A percentile compares a stretch with the other conserved stretches of the same genome.
Conservation (phyloP, 1,140 invertebrate genomes). For the Drosophila chauvacae region DNA sequence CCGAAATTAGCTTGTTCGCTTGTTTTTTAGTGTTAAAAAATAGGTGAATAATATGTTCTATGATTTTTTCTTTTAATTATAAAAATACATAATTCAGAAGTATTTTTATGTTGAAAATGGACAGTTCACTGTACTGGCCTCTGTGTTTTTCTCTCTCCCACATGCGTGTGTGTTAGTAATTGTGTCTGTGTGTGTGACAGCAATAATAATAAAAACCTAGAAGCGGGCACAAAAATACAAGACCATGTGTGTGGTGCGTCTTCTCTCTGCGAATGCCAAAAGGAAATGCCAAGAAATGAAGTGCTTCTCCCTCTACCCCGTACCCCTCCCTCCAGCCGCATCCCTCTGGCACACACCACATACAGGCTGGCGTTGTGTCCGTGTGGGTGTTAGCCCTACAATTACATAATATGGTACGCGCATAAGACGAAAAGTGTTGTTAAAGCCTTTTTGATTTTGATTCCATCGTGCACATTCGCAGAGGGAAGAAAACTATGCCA, state of each 20-base stretch:
- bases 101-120: no score
- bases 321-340: constrained; percentile 2
- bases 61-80: no score
- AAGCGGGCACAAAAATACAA: constrained; percentile 60
- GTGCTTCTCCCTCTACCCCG: constrained; percentile 53
- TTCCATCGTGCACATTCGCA: constrained; percentile 40
- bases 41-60: no score
- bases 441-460: constrained; percentile 63
- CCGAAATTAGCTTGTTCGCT: no score
- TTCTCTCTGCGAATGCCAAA: constrained; percentile 49
- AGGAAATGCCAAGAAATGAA: constrained; percentile 80
- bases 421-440: constrained; percentile 68
- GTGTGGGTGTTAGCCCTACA: constrained; percentile 60
- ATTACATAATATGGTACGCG: constrained; percentile 80
- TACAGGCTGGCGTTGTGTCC: constrained; percentile 7
- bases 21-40: no score
- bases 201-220: constrained; percentile 78
- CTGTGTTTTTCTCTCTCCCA: constrained; percentile 5
- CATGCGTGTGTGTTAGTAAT: constrained; percentile 15
- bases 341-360: background rate
- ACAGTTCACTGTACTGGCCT: constrained; percentile 7
- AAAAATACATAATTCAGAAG: no score
- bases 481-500: constrained; percentile 40
- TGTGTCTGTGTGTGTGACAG: constrained; percentile 35
- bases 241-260: constrained; percentile 45